These are phyloP conservation scores for Mirounga angustirostris DNA, from an alignment of 2,113 vertebrate genomes.

Conservation along the genomic window DNA sequence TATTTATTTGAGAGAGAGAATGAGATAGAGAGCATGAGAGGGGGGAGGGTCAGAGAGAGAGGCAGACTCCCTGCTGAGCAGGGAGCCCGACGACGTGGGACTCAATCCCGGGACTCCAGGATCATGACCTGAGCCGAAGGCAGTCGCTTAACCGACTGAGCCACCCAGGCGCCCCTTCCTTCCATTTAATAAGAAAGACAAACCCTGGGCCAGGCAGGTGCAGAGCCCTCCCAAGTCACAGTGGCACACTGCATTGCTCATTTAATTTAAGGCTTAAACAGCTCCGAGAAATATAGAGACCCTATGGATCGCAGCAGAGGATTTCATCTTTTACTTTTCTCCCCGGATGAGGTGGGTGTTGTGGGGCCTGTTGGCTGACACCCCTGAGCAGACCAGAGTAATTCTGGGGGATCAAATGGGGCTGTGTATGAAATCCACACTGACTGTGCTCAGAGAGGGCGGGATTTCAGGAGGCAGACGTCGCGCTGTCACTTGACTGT, in stretches of 20 bases:
- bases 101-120: too few relatives aligned
- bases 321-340: neutral
- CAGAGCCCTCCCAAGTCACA: neutral
- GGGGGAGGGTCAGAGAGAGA: too few relatives aligned
- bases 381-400: neutral
- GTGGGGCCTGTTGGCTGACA: neutral
- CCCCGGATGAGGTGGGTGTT: neutral
- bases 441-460: neutral
- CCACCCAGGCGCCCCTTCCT: neutral
- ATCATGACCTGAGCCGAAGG: too few relatives aligned
- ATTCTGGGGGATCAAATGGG: neutral
- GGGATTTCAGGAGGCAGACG: neutral
- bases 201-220: neutral
- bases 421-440: neutral
- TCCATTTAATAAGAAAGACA: neutral
- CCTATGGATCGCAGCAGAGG: neutral
- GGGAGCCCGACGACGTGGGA: too few relatives aligned
- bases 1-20: too few relatives aligned
- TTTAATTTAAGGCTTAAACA: constrained; percentile 55
- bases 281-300: neutral
- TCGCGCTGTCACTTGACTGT: neutral
- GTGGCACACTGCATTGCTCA: neutral
- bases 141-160: too few relatives aligned
- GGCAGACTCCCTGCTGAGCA: too few relatives aligned
- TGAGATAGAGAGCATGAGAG: too few relatives aligned